These are phyloP conservation scores for Epinotia brunnichana DNA, from an alignment of 2,888 invertebrate genomes.

Conservation along the genomic window DNA sequence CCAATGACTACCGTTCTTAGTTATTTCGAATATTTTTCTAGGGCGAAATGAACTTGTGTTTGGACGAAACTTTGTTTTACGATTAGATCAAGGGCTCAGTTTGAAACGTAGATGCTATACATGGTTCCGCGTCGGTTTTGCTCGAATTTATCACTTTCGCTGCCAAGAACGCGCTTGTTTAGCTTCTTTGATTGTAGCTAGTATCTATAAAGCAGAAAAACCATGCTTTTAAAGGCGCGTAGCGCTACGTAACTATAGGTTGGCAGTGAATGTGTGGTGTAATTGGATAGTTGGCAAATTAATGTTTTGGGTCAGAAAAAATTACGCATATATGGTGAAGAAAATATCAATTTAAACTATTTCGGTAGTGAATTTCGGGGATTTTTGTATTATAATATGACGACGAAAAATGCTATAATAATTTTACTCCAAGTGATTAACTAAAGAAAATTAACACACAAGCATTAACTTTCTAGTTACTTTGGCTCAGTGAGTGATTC, in stretches of 20 bases:
- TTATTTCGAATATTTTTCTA: too few species aligned
- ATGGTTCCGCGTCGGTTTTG: constrained; percentile 28
- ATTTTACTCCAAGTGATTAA: too few species aligned
- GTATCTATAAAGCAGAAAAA: too few species aligned
- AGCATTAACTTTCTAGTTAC: too few species aligned
- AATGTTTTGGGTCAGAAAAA: too few species aligned
- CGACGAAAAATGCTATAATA: too few species aligned
- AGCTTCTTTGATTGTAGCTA: neutral
- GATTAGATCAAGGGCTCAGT: neutral
- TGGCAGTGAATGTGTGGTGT: neutral
- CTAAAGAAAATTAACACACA: too few species aligned
- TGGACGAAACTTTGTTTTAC: neutral
- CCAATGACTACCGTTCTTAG: too few species aligned
- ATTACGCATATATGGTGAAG: too few species aligned
- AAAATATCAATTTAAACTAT: neutral
- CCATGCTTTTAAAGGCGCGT: neutral
- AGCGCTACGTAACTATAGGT: neutral
- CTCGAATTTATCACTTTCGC: constrained; percentile 1
- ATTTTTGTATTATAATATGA: too few species aligned
- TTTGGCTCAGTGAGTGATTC: too few species aligned
- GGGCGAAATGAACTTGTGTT: neutral
- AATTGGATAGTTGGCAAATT: neutral
- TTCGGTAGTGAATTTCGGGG: too few species aligned
- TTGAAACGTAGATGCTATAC: neutral
- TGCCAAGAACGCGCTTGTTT: neutral